phyloP scores from a whole-genome alignment of 2,797 vertebrate genomes.

The Antrozous pallidus region DNA sequence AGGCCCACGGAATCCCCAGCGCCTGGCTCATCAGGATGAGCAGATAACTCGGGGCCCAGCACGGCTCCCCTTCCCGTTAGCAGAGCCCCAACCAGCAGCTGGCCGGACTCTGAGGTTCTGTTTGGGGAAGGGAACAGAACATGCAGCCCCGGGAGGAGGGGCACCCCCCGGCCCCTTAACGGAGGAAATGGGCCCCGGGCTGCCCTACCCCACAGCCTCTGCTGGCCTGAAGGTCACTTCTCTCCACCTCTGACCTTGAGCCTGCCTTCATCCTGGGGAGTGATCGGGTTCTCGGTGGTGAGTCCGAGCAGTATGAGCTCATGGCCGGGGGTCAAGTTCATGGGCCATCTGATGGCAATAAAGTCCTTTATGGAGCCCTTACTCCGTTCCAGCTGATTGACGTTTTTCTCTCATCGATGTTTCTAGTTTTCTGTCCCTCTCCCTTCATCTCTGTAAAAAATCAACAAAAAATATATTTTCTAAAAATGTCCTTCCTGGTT shows the following conservation, averaged over 20 bases:
- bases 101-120: not conserved
- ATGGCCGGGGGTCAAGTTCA: not conserved
- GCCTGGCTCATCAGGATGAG: not conserved
- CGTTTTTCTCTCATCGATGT: no score
- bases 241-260: not conserved
- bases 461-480: no score
- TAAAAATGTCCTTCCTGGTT: not conserved
- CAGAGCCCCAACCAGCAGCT: not conserved
- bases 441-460: no score
- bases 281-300: accelerated
- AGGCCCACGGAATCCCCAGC: slow-evolving; percentile 40
- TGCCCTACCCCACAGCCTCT: not conserved
- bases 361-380: not conserved
- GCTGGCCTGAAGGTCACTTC: not conserved
- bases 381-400: not conserved
- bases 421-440: no score
- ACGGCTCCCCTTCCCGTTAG: slow-evolving; percentile 10
- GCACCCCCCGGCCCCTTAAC: not conserved
- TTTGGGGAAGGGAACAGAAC: slow-evolving; percentile 1
- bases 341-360: not conserved
- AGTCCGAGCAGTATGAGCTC: not conserved
- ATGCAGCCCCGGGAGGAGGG: not conserved
- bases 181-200: slow-evolving; percentile 24
- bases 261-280: not conserved
- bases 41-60: not conserved